Conservation (phyloP, 2,888 invertebrate species). For the Syritta pipiens region DNA sequence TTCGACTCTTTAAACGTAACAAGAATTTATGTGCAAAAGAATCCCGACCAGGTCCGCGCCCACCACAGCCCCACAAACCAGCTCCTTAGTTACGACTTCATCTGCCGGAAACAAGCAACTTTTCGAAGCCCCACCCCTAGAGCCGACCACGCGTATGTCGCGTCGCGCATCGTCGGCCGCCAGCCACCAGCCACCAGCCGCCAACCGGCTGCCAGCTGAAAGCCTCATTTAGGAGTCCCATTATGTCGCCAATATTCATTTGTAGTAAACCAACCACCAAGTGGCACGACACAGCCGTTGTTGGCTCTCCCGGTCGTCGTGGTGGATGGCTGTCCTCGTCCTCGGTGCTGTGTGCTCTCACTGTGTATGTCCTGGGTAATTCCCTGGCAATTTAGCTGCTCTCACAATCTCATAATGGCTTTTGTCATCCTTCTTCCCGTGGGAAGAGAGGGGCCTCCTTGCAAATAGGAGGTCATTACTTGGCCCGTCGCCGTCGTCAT, state of each 20-base stretch:
- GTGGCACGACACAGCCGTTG: not conserved
- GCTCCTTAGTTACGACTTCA: slow-evolving; percentile 42
- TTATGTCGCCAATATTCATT: slow-evolving; percentile 68
- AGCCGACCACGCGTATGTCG: not conserved
- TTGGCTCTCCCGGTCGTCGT: no score
- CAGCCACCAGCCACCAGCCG: no score
- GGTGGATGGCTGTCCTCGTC: no score
- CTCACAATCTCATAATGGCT: slow-evolving; percentile 59
- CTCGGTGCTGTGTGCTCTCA: not conserved
- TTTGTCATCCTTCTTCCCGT: slow-evolving; percentile 44
- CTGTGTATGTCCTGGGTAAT: slow-evolving; percentile 51
- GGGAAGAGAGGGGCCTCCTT: slow-evolving; percentile 29
- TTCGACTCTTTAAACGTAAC: slow-evolving; percentile 28
- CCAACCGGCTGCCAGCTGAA: slow-evolving; percentile 5
- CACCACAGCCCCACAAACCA: slow-evolving; percentile 16
- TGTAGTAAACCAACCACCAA: slow-evolving; percentile 47
- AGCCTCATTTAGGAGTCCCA: slow-evolving; percentile 61
- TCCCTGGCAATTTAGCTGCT: slow-evolving; percentile 57
- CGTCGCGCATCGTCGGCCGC: no score
- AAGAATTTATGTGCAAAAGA: slow-evolving; percentile 38
- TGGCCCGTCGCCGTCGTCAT: slow-evolving; percentile 47
- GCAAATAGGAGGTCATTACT: slow-evolving; percentile 57
- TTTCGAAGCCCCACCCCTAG: not conserved
- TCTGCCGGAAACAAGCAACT: slow-evolving; percentile 32
- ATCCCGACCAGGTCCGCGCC: slow-evolving; percentile 14